Percentiles rank a stretch among this genome's conserved stretches.
Conservation (phyloP, 2,797 vertebrate genomes). For the Melanotaenia pygmaea region DNA sequence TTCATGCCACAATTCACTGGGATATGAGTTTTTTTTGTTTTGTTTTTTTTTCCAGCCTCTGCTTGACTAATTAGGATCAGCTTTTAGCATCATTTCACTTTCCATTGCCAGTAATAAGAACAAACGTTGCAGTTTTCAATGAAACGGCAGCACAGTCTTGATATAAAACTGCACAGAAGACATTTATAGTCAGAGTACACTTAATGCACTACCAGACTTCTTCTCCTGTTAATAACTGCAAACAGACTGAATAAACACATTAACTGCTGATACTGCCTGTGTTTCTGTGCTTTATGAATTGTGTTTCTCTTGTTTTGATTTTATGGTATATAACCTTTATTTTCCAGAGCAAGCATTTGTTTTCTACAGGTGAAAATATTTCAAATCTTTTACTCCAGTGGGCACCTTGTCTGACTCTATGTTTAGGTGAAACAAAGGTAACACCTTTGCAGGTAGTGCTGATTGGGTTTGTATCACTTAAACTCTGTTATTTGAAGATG, state of each 20-base stretch:
- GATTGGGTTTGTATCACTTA: conserved; percentile 13
- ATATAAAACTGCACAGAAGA: conserved; percentile 7
- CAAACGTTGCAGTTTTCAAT: not conserved
- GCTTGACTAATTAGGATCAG: conserved; percentile 13
- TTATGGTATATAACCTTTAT: not conserved
- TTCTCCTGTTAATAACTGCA: not conserved
- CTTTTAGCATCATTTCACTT: conserved; percentile 16
- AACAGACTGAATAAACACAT: not conserved
- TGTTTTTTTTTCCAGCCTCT: not conserved
- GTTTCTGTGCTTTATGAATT: not conserved
- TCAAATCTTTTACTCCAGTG: not conserved
- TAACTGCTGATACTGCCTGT: not conserved
- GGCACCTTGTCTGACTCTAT: conserved; percentile 7
- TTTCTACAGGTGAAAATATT: conserved; percentile 6
- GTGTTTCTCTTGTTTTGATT: not conserved
- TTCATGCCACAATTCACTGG: conserved; percentile 7
- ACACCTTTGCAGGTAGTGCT: not conserved
- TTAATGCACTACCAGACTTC: conserved; percentile 3
- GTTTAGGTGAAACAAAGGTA: conserved; percentile 3
- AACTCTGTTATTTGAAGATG: conserved; percentile 9
- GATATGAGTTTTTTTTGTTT: not conserved
- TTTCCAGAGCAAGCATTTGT: not conserved
- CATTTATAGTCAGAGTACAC: conserved; percentile 6
- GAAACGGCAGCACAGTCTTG: conserved; percentile 1
- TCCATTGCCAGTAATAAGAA: conserved; percentile 13